Percentiles rank a stretch among this genome's conserved stretches.
phyloP scores from a whole-genome alignment of 2,888 invertebrate species.

The Xestia sexstrigata region DNA sequence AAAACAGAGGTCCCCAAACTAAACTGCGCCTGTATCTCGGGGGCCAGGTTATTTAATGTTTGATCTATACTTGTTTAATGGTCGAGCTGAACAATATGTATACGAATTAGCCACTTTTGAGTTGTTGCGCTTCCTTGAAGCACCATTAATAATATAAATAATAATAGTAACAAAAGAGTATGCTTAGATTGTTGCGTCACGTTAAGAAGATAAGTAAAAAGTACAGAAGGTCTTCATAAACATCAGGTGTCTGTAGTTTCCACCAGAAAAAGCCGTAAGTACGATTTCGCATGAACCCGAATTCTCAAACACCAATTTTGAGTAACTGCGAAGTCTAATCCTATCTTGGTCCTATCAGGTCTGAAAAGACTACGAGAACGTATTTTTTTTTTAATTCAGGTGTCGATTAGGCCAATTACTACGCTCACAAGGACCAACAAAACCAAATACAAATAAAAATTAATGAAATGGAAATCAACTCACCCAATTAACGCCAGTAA shows the following conservation, averaged over 20 bases:
- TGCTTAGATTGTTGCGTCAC: no score
- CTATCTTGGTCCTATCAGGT: no score
- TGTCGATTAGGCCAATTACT: neutral
- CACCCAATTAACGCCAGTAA: slow-evolving; percentile 1
- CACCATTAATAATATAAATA: no score
- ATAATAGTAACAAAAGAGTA: no score
- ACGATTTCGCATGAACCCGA: neutral
- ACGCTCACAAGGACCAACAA: neutral
- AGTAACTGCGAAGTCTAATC: neutral
- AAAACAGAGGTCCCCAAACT: no score
- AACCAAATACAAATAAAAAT: neutral
- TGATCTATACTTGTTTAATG: neutral
- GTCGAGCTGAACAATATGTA: neutral
- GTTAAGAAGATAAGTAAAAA: no score
- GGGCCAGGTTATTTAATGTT: no score
- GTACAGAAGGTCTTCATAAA: no score
- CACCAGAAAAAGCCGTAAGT: neutral
- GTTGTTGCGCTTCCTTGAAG: neutral
- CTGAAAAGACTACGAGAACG: neutral
- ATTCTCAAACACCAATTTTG: neutral
- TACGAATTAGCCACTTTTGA: neutral
- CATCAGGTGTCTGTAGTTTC: neutral
- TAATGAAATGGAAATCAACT: slow-evolving; percentile 26
- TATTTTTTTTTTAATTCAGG: neutral
- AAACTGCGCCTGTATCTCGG: no score